A percentile compares a stretch with the other conserved stretches of the same genome.
phyloP scores from a whole-genome alignment of 2,797 vertebrate genomes.

The Psittacula derbiana region DNA sequence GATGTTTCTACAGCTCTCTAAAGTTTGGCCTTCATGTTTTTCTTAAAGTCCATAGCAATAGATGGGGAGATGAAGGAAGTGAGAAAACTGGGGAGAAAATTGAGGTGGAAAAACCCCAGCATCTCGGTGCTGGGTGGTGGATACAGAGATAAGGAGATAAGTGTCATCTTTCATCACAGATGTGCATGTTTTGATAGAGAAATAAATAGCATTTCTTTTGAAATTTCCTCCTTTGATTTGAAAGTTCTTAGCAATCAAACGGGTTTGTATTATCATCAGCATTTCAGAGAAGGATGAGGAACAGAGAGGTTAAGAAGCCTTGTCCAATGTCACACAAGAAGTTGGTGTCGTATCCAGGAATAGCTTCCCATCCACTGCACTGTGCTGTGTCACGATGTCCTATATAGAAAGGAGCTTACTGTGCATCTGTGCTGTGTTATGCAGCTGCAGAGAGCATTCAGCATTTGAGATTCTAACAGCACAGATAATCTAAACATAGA shows the following conservation, averaged over 20 bases:
- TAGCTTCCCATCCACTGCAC: background rate
- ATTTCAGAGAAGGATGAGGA: background rate
- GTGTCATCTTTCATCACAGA: background rate
- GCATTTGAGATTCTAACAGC: background rate
- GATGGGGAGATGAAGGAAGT: background rate
- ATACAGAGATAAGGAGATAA: background rate
- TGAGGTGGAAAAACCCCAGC: background rate
- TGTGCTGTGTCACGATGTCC: background rate
- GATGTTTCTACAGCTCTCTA: background rate
- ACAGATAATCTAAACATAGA: slow-evolving; percentile 14
- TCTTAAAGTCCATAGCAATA: background rate
- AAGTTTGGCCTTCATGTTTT: background rate
- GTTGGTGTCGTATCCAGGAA: background rate
- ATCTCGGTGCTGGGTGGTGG: background rate
- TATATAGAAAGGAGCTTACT: slow-evolving; percentile 34
- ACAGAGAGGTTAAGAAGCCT: slow-evolving; percentile 3
- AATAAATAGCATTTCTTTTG: slow-evolving; percentile 23
- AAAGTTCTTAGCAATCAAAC: slow-evolving; percentile 21
- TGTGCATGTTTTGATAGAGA: background rate
- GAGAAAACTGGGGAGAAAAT: background rate
- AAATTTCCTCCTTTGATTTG: slow-evolving; percentile 11
- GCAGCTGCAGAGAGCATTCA: slow-evolving; percentile 36
- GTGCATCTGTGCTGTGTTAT: background rate
- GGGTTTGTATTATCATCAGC: background rate
- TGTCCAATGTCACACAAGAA: background rate